Evolutionary conservation across 2,888 invertebrate genomes (phyloP), one percentile per base, ranked within the genome.

Genomic region (Polietes domitor): DNA sequence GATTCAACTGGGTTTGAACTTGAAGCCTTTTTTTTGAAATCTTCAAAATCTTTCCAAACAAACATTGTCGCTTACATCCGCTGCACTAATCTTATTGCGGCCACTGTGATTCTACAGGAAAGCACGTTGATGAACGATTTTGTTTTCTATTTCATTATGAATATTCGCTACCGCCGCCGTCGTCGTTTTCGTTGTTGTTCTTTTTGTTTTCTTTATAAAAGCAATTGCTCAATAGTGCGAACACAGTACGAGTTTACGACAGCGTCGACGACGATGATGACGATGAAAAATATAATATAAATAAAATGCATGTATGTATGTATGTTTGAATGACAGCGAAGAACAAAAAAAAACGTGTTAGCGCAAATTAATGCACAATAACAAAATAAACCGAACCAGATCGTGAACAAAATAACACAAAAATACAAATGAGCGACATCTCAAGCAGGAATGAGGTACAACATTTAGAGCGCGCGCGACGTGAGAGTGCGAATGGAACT

Each of bases 161-260:
- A 61, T 61, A 32, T 32, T 61, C 28, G 28, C 32, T 4, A 6
- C 32, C 9, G 32, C 32, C 32, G 32, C 32, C 32, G 32, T 47
- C 12, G n/a, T 47, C n/a, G n/a, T 32, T 26, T 12, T 58, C 15
- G 26, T 55, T 28, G n/a, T 47, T 61, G n/a, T 32, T 53, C 1
- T 21, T 26, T 15, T 24, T 26, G 9, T 58, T 58, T 24, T 24
- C 58, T 58, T 24, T 58, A 24, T 53, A 58, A 15, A 58, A 37
- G 21, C 68, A 43, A 68, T 68, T 68, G 68, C 68, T 28, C 43
- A 68, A 68, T 24, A 68, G 15, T 65, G 37, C 24, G 68, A 43
- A 68, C 41, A 43, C 24, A 43, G 12, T 43, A 24, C 43, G 43
- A 21, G 43, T 24, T 19, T 41, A 17, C 19, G 37, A 65, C 37